phyloP scores from a whole-genome alignment of 2,888 invertebrate species.

The Pimpla rufipes region DNA sequence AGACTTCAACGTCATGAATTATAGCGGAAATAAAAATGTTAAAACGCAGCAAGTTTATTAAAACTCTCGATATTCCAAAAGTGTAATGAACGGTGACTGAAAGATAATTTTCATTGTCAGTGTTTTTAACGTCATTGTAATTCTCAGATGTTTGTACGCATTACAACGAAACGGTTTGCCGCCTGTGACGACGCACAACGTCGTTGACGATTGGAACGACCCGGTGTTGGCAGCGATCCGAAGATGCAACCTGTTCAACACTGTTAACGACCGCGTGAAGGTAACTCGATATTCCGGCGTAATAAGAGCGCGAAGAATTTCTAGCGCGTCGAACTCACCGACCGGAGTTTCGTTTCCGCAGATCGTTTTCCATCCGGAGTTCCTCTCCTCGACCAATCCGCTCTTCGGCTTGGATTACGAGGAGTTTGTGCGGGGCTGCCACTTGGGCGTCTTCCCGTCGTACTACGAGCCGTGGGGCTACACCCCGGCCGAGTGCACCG shows the following conservation, averaged over 20 bases:
- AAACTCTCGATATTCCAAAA: not conserved
- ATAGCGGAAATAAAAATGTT: too few species aligned
- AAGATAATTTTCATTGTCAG: not conserved
- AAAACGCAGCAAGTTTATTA: not conserved
- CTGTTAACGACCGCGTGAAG: conserved; percentile 97
- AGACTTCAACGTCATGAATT: too few species aligned
- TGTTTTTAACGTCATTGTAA: not conserved
- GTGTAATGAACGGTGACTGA: not conserved
- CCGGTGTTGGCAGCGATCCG: conserved; percentile 95
- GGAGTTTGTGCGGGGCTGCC: conserved; percentile 99
- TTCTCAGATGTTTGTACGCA: conserved; percentile 92
- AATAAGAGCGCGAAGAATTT: conserved; percentile 15
- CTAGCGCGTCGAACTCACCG: conserved; percentile 7
- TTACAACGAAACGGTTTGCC: conserved; percentile 95
- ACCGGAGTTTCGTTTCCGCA: conserved; percentile 80
- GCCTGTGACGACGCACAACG: conserved; percentile 99
- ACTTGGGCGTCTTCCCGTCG: conserved; percentile 99
- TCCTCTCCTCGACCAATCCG: conserved; percentile 98
- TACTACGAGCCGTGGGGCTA: conserved; percentile 99
- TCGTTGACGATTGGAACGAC: conserved; percentile 94
- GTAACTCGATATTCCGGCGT: conserved; percentile 84
- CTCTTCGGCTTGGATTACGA: conserved; percentile 99
- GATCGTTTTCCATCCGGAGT: conserved; percentile 99
- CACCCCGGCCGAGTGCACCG: conserved; percentile 99
- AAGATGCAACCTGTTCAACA: conserved; percentile 97